Conservation (phyloP, 1,140 invertebrate genomes). For the Lepidurus couesii region DNA sequence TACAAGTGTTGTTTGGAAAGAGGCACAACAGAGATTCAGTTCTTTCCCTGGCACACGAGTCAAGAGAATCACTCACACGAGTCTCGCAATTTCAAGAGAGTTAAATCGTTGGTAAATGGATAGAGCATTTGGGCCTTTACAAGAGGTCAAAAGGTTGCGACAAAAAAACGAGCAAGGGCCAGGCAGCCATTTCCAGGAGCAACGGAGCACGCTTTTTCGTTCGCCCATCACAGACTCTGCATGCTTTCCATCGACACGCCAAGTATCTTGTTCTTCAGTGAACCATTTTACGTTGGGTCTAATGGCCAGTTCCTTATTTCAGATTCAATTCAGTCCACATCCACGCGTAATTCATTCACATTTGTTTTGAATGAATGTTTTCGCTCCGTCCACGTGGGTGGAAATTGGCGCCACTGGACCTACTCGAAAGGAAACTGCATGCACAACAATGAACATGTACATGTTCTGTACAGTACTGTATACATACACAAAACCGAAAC, state of each 20-base stretch:
- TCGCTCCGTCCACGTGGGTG: too few species aligned
- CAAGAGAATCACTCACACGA: not conserved
- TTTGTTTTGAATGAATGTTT: too few species aligned
- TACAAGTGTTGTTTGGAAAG: not conserved
- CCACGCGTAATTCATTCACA: not conserved
- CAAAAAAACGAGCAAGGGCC: not conserved
- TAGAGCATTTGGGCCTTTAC: not conserved
- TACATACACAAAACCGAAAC: too few species aligned
- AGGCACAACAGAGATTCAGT: not conserved
- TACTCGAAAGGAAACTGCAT: too few species aligned
- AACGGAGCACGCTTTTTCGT: not conserved
- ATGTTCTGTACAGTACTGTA: too few species aligned
- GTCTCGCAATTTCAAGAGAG: not conserved
- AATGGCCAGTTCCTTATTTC: not conserved
- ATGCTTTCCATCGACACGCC: constrained; percentile 6
- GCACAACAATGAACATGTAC: too few species aligned
- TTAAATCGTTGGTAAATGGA: constrained; percentile 16
- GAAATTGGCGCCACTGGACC: too few species aligned
- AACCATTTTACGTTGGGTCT: not conserved
- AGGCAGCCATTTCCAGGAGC: not conserved
- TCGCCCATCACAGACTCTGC: not conserved
- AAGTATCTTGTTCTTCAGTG: not conserved
- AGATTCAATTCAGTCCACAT: not conserved
- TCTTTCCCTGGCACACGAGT: too few species aligned
- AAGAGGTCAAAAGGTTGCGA: constrained; percentile 12